phyloP scores from a whole-genome alignment of 2,113 vertebrate genomes.

The Craseonycteris thonglongyai region DNA sequence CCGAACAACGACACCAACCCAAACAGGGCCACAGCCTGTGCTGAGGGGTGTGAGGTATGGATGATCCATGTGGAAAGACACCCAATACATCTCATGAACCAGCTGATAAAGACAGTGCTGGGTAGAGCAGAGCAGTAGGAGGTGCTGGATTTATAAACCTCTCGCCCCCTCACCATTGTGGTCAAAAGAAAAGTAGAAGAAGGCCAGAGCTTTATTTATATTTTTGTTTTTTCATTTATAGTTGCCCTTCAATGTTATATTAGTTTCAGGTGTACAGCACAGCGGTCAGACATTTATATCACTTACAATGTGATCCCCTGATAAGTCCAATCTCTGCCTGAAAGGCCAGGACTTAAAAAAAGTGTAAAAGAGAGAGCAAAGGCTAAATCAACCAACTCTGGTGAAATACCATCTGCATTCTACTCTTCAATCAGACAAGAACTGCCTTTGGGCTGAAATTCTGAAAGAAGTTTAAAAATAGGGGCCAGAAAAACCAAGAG shows the following conservation, averaged over 20 bases:
- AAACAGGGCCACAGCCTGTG: not conserved
- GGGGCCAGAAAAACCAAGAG: not conserved
- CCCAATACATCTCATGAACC: accelerated
- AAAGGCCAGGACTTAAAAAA: not conserved
- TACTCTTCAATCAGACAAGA: not conserved
- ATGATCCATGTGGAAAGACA: not conserved
- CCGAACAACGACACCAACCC: too few species aligned
- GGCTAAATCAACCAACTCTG: not conserved
- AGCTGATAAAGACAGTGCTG: not conserved
- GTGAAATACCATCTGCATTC: not conserved
- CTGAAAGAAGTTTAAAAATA: not conserved
- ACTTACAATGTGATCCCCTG: too few species aligned
- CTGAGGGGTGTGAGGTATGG: accelerated
- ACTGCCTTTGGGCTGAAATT: not conserved
- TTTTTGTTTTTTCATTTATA: too few species aligned
- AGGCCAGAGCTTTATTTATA: too few species aligned
- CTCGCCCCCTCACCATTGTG: too few species aligned
- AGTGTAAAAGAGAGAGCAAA: not conserved
- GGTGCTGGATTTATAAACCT: accelerated
- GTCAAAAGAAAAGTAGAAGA: not conserved
- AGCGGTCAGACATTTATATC: too few species aligned
- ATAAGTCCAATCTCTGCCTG: too few species aligned
- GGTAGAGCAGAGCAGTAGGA: not conserved
- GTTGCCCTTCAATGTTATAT: too few species aligned
- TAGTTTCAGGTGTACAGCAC: too few species aligned